Conservation (phyloP, 1,140 invertebrate genomes). For the Drosophila pruinosa region DNA sequence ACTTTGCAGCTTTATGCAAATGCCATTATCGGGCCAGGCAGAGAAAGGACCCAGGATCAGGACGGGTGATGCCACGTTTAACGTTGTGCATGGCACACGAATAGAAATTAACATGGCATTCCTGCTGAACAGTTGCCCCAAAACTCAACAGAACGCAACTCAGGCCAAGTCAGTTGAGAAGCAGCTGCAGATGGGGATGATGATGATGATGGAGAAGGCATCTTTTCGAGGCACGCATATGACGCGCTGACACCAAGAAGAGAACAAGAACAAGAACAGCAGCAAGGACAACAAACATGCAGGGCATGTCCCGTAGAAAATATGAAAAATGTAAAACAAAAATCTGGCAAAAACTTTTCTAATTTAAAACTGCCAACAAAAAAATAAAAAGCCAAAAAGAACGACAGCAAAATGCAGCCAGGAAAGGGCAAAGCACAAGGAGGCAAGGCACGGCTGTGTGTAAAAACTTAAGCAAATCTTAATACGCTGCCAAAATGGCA, state of each 20-base stretch:
- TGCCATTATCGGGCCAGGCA: slow-evolving; percentile 41
- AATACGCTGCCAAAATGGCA: slow-evolving; percentile 44
- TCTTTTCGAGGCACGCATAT: slow-evolving; percentile 59
- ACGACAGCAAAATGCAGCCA: slow-evolving; percentile 51
- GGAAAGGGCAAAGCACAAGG: slow-evolving; percentile 46
- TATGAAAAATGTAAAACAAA: slow-evolving; percentile 82
- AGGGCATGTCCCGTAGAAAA: slow-evolving; percentile 72
- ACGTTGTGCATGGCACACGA: slow-evolving; percentile 52
- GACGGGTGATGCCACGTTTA: slow-evolving; percentile 33
- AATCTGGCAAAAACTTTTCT: slow-evolving; percentile 80
- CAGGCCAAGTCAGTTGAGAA: slow-evolving; percentile 3
- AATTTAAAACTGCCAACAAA: slow-evolving; percentile 80
- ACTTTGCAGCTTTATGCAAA: slow-evolving; percentile 77
- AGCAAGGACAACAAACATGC: slow-evolving; percentile 63
- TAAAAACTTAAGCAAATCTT: slow-evolving; percentile 60
- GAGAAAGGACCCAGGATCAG: slow-evolving; percentile 12
- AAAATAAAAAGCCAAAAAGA: slow-evolving; percentile 58
- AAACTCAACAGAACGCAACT: slow-evolving; percentile 25
- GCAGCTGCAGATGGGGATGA: slow-evolving; percentile 31
- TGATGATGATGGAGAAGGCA: neutral
- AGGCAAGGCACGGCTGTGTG: neutral
- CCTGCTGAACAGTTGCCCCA: slow-evolving; percentile 20
- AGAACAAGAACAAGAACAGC: too few relatives aligned
- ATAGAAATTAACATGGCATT: slow-evolving; percentile 77
- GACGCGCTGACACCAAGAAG: slow-evolving; percentile 60